Conservation (phyloP, 2,113 vertebrate genomes). For the Cyprinodon tularosa region DNA sequence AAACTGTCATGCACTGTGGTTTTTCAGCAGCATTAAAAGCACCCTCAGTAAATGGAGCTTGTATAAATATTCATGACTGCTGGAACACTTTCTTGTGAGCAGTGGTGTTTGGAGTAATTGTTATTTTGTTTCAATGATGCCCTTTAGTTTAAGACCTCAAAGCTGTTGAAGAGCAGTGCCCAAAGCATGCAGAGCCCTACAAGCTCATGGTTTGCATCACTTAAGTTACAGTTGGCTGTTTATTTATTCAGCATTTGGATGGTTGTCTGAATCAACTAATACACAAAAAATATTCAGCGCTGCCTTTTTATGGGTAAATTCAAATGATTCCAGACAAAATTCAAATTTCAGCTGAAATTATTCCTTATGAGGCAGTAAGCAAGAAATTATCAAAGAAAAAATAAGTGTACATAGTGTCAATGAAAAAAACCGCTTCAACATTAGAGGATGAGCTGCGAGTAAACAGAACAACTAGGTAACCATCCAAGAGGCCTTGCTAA, state of each 20-base stretch:
- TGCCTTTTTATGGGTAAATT: neutral
- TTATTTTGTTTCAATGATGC: slow-evolving; percentile 17
- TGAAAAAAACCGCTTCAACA: too few species aligned
- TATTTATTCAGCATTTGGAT: neutral
- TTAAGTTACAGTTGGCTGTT: neutral
- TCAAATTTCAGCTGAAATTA: neutral
- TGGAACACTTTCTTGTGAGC: slow-evolving; percentile 12
- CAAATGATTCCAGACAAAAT: slow-evolving; percentile 1
- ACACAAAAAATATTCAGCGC: neutral
- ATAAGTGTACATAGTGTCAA: too few species aligned
- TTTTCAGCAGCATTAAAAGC: slow-evolving; percentile 10
- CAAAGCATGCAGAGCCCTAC: neutral
- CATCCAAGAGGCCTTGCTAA: too few species aligned
- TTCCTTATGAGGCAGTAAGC: too few species aligned
- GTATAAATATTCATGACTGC: slow-evolving; percentile 47
- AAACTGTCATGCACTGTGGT: slow-evolving; percentile 16
- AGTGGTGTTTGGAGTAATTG: slow-evolving; percentile 5
- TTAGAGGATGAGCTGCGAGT: too few species aligned
- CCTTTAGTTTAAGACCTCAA: slow-evolving; percentile 1
- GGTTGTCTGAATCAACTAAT: neutral
- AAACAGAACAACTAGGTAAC: too few species aligned
- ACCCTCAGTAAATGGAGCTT: slow-evolving; percentile 27
- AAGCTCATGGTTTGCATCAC: neutral
- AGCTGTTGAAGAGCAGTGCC: slow-evolving; percentile 2
- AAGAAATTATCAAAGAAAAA: rapidly evolving